These are phyloP conservation scores for Hippocampus guttulatus DNA, from an alignment of 2,113 vertebrate species.

Conservation along the genomic window DNA sequence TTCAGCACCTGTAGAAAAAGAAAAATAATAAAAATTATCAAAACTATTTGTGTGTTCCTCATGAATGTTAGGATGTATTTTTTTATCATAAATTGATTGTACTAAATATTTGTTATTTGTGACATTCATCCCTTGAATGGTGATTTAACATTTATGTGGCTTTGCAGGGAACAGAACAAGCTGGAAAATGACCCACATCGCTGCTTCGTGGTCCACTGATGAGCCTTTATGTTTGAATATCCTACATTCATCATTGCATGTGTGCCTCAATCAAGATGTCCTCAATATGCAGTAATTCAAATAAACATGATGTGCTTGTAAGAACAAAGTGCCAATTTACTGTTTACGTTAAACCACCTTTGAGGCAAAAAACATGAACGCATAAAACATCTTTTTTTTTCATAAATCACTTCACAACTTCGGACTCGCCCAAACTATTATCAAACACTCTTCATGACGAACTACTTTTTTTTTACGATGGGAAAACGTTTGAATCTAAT, in stretches of 20 bases:
- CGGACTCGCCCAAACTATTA: no score
- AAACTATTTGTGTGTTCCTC: neutral
- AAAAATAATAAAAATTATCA: neutral
- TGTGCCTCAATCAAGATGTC: neutral
- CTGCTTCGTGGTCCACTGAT: neutral
- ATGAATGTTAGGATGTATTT: neutral
- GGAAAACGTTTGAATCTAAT: no score
- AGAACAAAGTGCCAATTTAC: neutral
- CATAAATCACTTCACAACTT: no score
- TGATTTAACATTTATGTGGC: conserved; percentile 13
- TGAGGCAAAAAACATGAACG: no score
- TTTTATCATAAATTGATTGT: neutral
- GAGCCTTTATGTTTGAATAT: neutral
- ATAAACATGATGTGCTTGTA: neutral
- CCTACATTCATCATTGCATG: neutral
- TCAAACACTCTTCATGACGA: no score
- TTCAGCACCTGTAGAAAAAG: neutral
- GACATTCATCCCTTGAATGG: neutral
- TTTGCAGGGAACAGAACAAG: conserved; percentile 37
- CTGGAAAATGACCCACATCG: conserved; percentile 2
- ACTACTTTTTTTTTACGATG: no score
- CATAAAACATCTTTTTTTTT: no score
- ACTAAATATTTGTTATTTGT: neutral
- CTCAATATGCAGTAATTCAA: neutral
- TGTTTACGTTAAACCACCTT: neutral